These are phyloP conservation scores for Aphidius gifuensis DNA, from an alignment of 1,140 invertebrate species.

Conservation along the genomic window DNA sequence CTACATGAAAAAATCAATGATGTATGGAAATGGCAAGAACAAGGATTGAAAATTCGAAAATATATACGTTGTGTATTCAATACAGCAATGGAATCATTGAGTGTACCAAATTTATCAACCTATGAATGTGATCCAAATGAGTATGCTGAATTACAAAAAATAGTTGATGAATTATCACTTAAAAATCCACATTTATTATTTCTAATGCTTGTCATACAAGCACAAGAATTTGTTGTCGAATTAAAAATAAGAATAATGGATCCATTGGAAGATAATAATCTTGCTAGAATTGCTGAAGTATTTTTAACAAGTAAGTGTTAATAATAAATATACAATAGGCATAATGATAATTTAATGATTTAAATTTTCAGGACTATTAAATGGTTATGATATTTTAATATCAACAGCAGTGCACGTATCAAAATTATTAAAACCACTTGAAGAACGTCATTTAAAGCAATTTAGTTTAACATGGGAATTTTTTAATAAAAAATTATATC, in stretches of 20 bases:
- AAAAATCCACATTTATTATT: conserved; percentile 64
- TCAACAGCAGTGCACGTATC: conserved; percentile 57
- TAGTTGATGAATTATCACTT: conserved; percentile 51
- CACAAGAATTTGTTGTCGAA: conserved; percentile 64
- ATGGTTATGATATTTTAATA: conserved; percentile 63
- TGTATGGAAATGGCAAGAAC: conserved; percentile 54
- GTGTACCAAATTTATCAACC: conserved; percentile 32
- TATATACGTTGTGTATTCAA: conserved; percentile 54
- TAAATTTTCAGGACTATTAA: conserved; percentile 54
- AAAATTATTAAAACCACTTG: conserved; percentile 58
- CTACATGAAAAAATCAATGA: conserved; percentile 54
- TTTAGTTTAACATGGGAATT: conserved; percentile 64
- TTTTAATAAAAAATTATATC: conserved; percentile 65
- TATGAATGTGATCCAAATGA: conserved; percentile 34
- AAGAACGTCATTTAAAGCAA: conserved; percentile 58
- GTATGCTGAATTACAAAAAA: conserved; percentile 34
- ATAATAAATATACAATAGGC: neutral
- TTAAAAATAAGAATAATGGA: conserved; percentile 62
- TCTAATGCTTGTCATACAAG: conserved; percentile 61
- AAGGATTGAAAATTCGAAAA: conserved; percentile 59
- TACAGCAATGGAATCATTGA: conserved; percentile 47
- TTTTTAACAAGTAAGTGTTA: conserved; percentile 53
- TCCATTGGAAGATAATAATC: conserved; percentile 49
- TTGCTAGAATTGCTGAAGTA: conserved; percentile 56
- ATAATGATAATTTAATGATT: conserved; percentile 15